phyloP scores from a whole-genome alignment of 2,888 invertebrate species.

The Coleophora flavipennella region DNA sequence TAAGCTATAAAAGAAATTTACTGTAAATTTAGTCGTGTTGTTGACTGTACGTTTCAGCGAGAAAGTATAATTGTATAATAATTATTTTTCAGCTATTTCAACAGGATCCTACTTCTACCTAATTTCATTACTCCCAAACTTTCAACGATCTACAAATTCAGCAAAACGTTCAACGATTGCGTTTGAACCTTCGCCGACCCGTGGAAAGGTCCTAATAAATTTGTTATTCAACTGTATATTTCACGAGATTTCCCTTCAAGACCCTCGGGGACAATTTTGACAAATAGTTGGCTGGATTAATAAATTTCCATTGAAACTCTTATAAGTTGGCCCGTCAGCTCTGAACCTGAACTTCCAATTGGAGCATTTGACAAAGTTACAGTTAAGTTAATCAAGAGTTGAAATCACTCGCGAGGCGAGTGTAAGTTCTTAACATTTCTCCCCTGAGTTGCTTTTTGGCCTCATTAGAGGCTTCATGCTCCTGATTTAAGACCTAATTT shows the following conservation, averaged over 20 bases:
- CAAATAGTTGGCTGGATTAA: conserved; percentile 64
- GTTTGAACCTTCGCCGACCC: not conserved
- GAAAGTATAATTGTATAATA: no score
- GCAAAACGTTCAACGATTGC: not conserved
- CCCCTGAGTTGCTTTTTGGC: conserved; percentile 33
- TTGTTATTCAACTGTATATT: conserved; percentile 52
- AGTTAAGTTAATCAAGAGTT: conserved; percentile 63
- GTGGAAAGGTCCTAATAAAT: conserved; percentile 40
- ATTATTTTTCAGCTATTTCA: no score
- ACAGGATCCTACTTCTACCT: no score
- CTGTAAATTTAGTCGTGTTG: no score
- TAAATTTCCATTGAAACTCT: conserved; percentile 67
- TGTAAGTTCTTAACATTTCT: conserved; percentile 52
- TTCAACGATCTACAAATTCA: not conserved
- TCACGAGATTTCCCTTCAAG: conserved; percentile 44
- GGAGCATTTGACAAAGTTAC: conserved; percentile 56
- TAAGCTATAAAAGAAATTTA: no score
- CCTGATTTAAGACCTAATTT: conserved; percentile 1
- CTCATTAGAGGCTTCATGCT: conserved; percentile 21
- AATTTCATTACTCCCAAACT: no score
- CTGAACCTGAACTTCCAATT: conserved; percentile 36
- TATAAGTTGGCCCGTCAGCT: conserved; percentile 52
- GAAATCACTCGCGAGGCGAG: conserved; percentile 57
- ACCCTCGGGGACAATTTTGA: conserved; percentile 63
- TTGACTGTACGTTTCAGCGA: no score